phyloP scores from a whole-genome alignment of 2,113 vertebrate genomes.

The Microtus montanus region DNA sequence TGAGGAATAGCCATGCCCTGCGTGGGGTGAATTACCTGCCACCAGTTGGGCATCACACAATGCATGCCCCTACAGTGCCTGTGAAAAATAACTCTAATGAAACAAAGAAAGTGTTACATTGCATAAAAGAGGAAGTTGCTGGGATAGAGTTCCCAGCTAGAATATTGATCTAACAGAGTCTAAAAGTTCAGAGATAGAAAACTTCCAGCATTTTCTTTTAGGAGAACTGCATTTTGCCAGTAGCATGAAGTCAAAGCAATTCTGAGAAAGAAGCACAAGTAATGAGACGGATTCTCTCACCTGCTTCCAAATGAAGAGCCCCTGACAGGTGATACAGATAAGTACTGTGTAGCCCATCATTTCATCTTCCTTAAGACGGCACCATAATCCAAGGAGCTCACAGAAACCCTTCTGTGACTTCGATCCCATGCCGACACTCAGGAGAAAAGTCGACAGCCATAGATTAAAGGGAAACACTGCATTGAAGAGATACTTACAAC shows the following conservation, averaged over 20 bases:
- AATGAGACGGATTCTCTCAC: slow-evolving; percentile 15
- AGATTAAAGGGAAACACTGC: slow-evolving; percentile 61
- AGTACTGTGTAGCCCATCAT: slow-evolving; percentile 58
- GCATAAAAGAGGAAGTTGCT: slow-evolving; percentile 43
- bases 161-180: slow-evolving; percentile 58
- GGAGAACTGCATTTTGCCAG: slow-evolving; percentile 1
- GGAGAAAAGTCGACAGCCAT: slow-evolving; percentile 58
- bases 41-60: slow-evolving; percentile 33
- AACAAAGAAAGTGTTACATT: slow-evolving; percentile 58
- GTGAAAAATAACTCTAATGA: slow-evolving; percentile 55
- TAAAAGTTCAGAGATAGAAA: slow-evolving; percentile 50
- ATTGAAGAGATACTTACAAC: slow-evolving; percentile 43
- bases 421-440: slow-evolving; percentile 51
- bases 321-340: slow-evolving; percentile 69
- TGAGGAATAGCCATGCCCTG: slow-evolving; percentile 18
- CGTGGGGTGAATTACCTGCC: slow-evolving; percentile 44
- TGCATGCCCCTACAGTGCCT: slow-evolving; percentile 25
- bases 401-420: slow-evolving; percentile 65
- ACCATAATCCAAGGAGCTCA: slow-evolving; percentile 61
- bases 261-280: slow-evolving; percentile 45
- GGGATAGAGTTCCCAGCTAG: slow-evolving; percentile 34
- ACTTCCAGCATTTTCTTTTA: slow-evolving; percentile 48
- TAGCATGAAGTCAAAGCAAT: not conserved
- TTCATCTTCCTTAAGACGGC: slow-evolving; percentile 67
- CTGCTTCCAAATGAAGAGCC: slow-evolving; percentile 26